Evolutionary conservation across 2,888 invertebrate genomes (phyloP), one percentile per base, ranked within the genome.

Genomic region (Cotesia congregata): DNA sequence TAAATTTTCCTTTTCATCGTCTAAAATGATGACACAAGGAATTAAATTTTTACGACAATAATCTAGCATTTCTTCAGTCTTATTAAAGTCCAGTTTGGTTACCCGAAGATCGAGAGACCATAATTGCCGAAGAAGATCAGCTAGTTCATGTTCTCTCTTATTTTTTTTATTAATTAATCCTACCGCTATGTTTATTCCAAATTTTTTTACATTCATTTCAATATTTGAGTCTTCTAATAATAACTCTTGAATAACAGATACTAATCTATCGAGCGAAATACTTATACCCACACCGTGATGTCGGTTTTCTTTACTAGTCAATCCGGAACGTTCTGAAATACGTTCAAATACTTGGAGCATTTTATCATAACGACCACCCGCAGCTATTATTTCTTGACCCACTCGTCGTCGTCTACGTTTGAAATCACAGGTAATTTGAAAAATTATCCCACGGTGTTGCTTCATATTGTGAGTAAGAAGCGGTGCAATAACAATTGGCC

Each of bases 321-420:
- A 84, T 50, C 86, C 87, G 0, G 89, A 87, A 17, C 87, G 82
- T 67, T 90, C 89, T 2, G 90, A 88, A 5, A 91, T 90, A 80
- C 91, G 92, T 90, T 94, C 92, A 84, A 94, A 95, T 72, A 93
- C 92, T 73, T 92, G 91, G 12, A 98, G 92, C 91, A 98, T 92
- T 7, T 92, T 92, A 88, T 98, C 97, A 84, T 98, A 98, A 82
- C 97, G 93, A 61, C 98, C 97, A 0, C 98, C 98, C 6, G 94
- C 95, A 0, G 97, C 97, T 65, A 98, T 91, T 0, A 97, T 93
- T 81, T 92, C 95, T 83, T 91, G 92, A 80, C 90, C 93, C 17
- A 89, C 88, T 78, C 90, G 91, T 79, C 91, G 91, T 74, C 91
- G 90, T 79, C 91, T 92, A 78, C 91, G 91, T 80, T 91, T 92